phyloP scores from a whole-genome alignment of 2,888 invertebrate genomes.

The Agelastica alni region DNA sequence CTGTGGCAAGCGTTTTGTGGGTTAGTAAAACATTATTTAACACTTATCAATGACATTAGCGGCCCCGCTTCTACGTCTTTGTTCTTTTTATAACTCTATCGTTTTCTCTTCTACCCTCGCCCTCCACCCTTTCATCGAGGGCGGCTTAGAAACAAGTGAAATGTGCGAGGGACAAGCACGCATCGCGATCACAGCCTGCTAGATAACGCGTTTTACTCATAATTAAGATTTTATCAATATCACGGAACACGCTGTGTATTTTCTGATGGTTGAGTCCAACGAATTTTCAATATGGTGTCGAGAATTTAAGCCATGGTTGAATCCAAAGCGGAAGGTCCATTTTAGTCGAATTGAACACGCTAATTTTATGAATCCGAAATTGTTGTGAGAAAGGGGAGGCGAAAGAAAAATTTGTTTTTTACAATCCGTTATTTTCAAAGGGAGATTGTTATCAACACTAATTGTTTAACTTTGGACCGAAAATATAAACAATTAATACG shows the following conservation, averaged over 20 bases:
- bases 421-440: too few relatives aligned
- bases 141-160: constrained; percentile 42
- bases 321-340: constrained; percentile 15
- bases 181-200: constrained; percentile 54
- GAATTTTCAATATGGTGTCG: constrained; percentile 55
- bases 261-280: constrained; percentile 52
- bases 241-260: constrained; percentile 52
- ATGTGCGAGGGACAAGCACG: constrained; percentile 52
- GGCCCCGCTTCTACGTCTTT: constrained; percentile 25
- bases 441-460: too few relatives aligned
- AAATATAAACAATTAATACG: too few relatives aligned
- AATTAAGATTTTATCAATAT: constrained; percentile 58
- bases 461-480: too few relatives aligned
- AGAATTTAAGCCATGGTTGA: constrained; percentile 15
- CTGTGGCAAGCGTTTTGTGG: too few relatives aligned
- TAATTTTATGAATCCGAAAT: constrained; percentile 11
- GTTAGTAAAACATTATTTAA: too few relatives aligned
- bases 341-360: constrained; percentile 18
- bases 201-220: constrained; percentile 59
- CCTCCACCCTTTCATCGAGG: constrained; percentile 24
- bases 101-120: constrained; percentile 1
- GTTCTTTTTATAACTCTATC: neutral
- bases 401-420: constrained; percentile 4
- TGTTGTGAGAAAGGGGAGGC: neutral
- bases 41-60: too few relatives aligned